Percentiles rank a stretch among this genome's conserved stretches.
Conservation (phyloP, 2,797 vertebrate genomes). For the Sebastolobus altivelis region DNA sequence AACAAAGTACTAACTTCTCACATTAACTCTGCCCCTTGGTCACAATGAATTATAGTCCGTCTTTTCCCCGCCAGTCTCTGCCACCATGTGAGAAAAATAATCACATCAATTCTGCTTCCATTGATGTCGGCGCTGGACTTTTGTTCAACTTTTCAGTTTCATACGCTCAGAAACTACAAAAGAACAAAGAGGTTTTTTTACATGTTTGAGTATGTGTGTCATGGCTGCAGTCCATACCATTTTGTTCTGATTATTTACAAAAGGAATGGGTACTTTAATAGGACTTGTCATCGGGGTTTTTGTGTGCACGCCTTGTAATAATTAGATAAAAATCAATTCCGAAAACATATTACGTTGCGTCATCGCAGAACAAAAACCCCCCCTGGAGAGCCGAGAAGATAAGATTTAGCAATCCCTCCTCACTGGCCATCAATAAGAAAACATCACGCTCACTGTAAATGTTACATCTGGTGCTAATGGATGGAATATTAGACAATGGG, state of each 20-base stretch:
- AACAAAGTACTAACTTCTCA: slow-evolving; percentile 4
- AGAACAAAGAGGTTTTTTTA: background rate
- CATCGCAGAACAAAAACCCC: slow-evolving; percentile 7
- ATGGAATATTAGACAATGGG: slow-evolving; percentile 11
- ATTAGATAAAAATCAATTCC: slow-evolving; percentile 25
- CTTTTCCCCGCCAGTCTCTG: slow-evolving; percentile 14
- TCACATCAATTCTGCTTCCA: slow-evolving; percentile 38
- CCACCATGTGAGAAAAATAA: slow-evolving; percentile 25
- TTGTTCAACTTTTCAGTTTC: slow-evolving; percentile 4
- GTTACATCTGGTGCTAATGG: slow-evolving; percentile 36
- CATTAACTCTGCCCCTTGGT: background rate
- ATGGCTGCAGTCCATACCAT: slow-evolving; percentile 7
- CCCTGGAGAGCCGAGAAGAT: background rate
- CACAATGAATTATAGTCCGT: background rate
- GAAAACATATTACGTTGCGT: slow-evolving; percentile 8
- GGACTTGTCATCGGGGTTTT: background rate
- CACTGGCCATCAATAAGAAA: slow-evolving; percentile 8
- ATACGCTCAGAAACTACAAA: slow-evolving; percentile 1
- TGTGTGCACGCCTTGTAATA: slow-evolving; percentile 15
- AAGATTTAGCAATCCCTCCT: slow-evolving; percentile 11
- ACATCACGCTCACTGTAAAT: background rate
- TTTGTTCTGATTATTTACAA: slow-evolving; percentile 10
- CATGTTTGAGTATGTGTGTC: background rate
- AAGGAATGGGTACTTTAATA: background rate
- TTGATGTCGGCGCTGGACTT: background rate